Percentiles rank a stretch among this genome's conserved stretches.
Evolutionary conservation across 1,140 invertebrate species (phyloP).

Genomic region (Antheraea pernyi): DNA sequence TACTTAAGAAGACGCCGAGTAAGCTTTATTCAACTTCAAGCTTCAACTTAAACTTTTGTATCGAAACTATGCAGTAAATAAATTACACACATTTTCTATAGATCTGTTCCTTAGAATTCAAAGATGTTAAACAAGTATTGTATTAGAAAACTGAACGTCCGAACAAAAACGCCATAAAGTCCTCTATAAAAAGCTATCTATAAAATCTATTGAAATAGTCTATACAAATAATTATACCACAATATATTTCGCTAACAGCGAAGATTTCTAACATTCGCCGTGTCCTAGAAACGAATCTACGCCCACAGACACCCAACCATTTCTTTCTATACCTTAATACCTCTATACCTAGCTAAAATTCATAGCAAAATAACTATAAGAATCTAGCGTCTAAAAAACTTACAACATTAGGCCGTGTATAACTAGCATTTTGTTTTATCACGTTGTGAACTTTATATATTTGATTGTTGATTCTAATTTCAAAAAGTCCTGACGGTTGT

Average conservation of each 20-base stretch:
- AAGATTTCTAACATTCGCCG: slow-evolving; percentile 71
- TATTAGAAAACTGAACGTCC: background rate
- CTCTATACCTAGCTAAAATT: slow-evolving; percentile 76
- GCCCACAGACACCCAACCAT: slow-evolving; percentile 66
- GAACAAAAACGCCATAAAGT: background rate
- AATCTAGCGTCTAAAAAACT: slow-evolving; percentile 73
- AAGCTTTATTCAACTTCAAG: too few relatives aligned
- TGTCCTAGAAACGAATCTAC: slow-evolving; percentile 71
- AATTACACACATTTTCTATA: too few relatives aligned
- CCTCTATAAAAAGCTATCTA: background rate
- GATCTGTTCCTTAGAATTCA: background rate
- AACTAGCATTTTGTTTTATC: background rate
- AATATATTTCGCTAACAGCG: slow-evolving; percentile 44
- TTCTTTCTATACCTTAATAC: slow-evolving; percentile 74
- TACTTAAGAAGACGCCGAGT: too few relatives aligned
- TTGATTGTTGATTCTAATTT: slow-evolving; percentile 25
- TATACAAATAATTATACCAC: slow-evolving; percentile 40
- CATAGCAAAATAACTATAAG: slow-evolving; percentile 77
- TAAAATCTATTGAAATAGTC: background rate
- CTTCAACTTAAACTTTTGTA: too few relatives aligned
- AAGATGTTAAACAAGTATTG: background rate
- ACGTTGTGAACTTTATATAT: slow-evolving; percentile 4
- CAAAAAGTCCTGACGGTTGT: background rate
- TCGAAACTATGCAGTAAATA: too few relatives aligned
- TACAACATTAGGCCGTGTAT: slow-evolving; percentile 9